A percentile compares a stretch with the other conserved stretches of the same genome.
These are phyloP conservation scores for Epinotia bilunana DNA, from an alignment of 2,888 invertebrate genomes.

Conservation along the genomic window DNA sequence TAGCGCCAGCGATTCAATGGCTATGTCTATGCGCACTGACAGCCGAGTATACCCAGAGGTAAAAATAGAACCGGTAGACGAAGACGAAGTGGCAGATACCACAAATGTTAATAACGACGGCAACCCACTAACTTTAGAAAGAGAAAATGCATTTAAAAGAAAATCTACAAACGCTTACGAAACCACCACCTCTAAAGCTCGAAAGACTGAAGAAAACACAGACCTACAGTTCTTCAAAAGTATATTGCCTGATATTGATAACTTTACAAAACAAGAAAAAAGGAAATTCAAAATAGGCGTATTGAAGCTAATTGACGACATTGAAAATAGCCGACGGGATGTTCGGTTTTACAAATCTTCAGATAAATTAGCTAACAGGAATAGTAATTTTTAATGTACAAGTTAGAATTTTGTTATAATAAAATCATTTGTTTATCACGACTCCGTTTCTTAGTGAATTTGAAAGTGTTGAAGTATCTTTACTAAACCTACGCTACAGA, in stretches of 20 bases:
- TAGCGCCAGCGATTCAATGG: neutral
- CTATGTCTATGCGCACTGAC: neutral
- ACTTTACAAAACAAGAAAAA: slow-evolving; percentile 78
- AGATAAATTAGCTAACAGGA: slow-evolving; percentile 21
- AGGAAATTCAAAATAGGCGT: slow-evolving; percentile 81
- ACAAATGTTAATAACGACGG: neutral
- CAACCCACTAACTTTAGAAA: neutral
- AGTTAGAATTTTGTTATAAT: neutral
- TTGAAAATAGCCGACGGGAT: slow-evolving; percentile 56
- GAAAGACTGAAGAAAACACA: slow-evolving; percentile 53
- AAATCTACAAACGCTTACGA: slow-evolving; percentile 11
- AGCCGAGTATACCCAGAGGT: slow-evolving; percentile 5
- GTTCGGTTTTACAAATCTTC: slow-evolving; percentile 8
- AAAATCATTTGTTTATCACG: too few species aligned
- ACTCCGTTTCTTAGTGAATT: too few species aligned
- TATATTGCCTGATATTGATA: slow-evolving; percentile 79
- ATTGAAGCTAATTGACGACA: slow-evolving; percentile 77
- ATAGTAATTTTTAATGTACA: slow-evolving; percentile 20
- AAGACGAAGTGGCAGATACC: slow-evolving; percentile 3
- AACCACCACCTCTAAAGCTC: slow-evolving; percentile 1
- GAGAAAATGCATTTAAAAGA: slow-evolving; percentile 43
- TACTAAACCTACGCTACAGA: too few species aligned
- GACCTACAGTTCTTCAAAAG: slow-evolving; percentile 80
- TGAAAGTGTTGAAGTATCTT: too few species aligned
- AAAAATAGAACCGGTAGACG: slow-evolving; percentile 33